Evolutionary conservation across 2,888 invertebrate genomes (phyloP), one percentile per base, ranked within the genome.

Genomic region (Andrena marginata): DNA sequence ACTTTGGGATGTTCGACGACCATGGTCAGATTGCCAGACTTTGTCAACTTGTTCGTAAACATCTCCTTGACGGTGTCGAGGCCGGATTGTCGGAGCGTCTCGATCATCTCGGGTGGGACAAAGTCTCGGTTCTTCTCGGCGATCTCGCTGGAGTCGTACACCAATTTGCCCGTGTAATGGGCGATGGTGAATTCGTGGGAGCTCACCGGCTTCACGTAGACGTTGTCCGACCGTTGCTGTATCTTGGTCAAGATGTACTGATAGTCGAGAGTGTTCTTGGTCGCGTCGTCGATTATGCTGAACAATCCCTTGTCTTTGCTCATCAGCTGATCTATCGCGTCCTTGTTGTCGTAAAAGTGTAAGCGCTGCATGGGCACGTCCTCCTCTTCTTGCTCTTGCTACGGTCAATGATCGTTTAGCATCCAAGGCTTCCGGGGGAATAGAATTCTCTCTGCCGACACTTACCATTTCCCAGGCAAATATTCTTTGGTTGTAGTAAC

Each of bases 111-210:
- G 0, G 97, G 97, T 0, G 98, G 97, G 16, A 98, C 95, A 91
- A 98, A 98, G 93, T 99, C 98, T 72, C 98, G 96, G 94, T 99
- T 99, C 93, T 97, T 98, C 89, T 97, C 97, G 31, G 97, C 95
- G 95, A 99, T 97, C 91, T 97, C 97, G 84, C 96, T 95, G 0
- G 96, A 96, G 90, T 97, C 97, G 93, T 99, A 99, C 88, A 96
- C 96, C 16, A 98, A 96, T 94, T 97, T 97, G 23, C 99, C 98
- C 16, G 98, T 98, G 92, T 97, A 99, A 94, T 99, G 99, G 31
- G 98, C 97, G 31, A 99, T 96, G 33, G 96, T 96, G 90, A 99
- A 98, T 93, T 97, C 96, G 91, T 97, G 96, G 67, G 95, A 95
- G 68, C 95, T 95, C 16, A 95, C 94, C 4, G 95, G 90, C 89